phyloP scores from a whole-genome alignment of 2,113 vertebrate species.

The Abramis brama region DNA sequence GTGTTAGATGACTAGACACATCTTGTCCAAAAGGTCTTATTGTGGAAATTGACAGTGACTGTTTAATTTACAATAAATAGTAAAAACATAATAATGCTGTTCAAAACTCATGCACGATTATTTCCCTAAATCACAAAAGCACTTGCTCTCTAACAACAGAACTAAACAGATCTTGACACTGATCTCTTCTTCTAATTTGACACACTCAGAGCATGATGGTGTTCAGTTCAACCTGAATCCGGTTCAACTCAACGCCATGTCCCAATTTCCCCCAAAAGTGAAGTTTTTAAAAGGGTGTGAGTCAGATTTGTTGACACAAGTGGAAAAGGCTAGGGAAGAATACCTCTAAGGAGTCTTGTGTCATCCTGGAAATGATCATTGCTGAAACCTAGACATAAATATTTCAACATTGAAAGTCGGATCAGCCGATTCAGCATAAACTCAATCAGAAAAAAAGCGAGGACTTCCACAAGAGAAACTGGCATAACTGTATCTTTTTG shows the following conservation, averaged over 20 bases:
- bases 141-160: neutral
- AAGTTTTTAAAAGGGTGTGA: neutral
- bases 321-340: constrained; percentile 60
- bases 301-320: constrained; percentile 52
- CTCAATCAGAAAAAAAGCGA: constrained; percentile 57
- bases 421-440: constrained; percentile 62
- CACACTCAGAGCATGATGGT: neutral
- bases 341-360: constrained; percentile 84
- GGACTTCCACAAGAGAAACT: constrained; percentile 58
- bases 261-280: neutral
- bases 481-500: constrained; percentile 62
- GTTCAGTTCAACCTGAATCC: neutral
- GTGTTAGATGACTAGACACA: neutral
- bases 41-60: neutral
- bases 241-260: neutral
- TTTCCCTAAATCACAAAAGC: neutral
- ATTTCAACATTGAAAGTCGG: constrained; percentile 74
- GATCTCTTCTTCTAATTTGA: neutral
- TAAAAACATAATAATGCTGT: neutral
- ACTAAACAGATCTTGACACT: too few species aligned
- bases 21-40: neutral
- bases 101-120: neutral
- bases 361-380: constrained; percentile 86
- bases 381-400: constrained; percentile 84
- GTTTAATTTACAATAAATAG: neutral